Percentiles rank a stretch among this genome's conserved stretches.
Evolutionary conservation across 2,113 vertebrate species (phyloP).

Genomic region (Scatophagus argus): DNA sequence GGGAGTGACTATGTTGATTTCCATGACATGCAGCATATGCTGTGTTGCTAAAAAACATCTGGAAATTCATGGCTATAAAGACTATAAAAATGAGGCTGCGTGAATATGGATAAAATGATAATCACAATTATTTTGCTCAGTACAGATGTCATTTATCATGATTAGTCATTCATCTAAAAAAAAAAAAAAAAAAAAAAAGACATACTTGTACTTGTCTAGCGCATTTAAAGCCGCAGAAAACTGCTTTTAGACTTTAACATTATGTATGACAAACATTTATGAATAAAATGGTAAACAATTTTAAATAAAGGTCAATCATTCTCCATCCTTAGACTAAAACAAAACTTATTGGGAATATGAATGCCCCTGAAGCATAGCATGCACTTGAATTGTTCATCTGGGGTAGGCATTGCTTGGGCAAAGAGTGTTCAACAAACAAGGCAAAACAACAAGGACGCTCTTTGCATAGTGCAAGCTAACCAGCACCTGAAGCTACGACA

Average conservation of each 20-base stretch:
- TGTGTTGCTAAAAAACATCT: neutral
- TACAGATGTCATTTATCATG: neutral
- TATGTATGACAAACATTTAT: neutral
- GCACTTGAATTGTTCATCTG: too few species aligned
- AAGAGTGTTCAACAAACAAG: neutral
- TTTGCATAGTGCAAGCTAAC: too few species aligned
- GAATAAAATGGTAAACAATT: neutral
- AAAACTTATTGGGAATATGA: neutral
- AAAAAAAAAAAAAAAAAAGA: too few species aligned
- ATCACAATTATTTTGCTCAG: neutral
- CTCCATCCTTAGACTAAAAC: neutral
- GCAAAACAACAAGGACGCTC: neutral
- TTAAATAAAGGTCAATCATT: too few species aligned
- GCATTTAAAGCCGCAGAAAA: too few species aligned
- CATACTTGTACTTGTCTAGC: too few species aligned
- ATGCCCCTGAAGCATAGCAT: too few species aligned
- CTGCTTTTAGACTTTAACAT: too few species aligned
- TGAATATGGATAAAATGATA: neutral
- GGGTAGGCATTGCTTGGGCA: too few species aligned
- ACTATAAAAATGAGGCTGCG: too few species aligned
- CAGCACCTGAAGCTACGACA: neutral
- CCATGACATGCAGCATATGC: neutral
- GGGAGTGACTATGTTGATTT: neutral
- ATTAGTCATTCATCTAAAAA: too few species aligned
- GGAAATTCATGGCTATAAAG: neutral